Conservation (phyloP, 2,888 invertebrate genomes). For the Drosophila fulvimacula region DNA sequence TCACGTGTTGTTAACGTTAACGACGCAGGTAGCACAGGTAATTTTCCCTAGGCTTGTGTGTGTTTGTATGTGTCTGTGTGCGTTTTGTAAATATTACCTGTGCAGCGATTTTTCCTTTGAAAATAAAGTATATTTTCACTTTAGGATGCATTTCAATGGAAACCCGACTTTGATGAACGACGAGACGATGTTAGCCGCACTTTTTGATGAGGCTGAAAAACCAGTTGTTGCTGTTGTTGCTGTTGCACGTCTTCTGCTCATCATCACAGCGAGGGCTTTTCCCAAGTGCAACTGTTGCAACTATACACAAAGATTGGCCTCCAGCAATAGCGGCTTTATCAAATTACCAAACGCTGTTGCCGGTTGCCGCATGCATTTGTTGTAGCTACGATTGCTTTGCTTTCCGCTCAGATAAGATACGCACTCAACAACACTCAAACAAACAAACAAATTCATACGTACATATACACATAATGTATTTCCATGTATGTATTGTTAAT, state of each 20-base stretch:
- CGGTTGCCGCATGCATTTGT: slow-evolving; percentile 45
- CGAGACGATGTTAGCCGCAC: slow-evolving; percentile 39
- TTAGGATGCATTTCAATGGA: slow-evolving; percentile 68
- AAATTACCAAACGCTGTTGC: slow-evolving; percentile 49
- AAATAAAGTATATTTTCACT: slow-evolving; percentile 67
- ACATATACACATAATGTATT: not conserved
- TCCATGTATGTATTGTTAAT: slow-evolving; percentile 46
- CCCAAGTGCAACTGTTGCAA: slow-evolving; percentile 50
- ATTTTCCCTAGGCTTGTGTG: slow-evolving; percentile 34
- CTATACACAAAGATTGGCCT: slow-evolving; percentile 37
- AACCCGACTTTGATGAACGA: slow-evolving; percentile 57
- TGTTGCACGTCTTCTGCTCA: slow-evolving; percentile 23
- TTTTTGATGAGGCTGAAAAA: slow-evolving; percentile 60
- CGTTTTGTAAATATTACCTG: slow-evolving; percentile 55
- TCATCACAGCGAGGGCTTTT: slow-evolving; percentile 50
- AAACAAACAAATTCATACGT: not conserved
- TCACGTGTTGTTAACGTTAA: slow-evolving; percentile 72
- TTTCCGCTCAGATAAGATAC: slow-evolving; percentile 69
- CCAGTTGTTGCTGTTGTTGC: slow-evolving; percentile 31
- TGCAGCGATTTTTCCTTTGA: slow-evolving; percentile 64
- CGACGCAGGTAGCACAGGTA: slow-evolving; percentile 64
- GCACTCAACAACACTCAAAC: slow-evolving; percentile 20
- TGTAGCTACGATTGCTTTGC: slow-evolving; percentile 32
- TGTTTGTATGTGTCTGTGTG: slow-evolving; percentile 20
- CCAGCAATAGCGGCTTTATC: slow-evolving; percentile 45